These are phyloP conservation scores for Eptatretus atami DNA, from an alignment of 2,797 vertebrate genomes.

Conservation along the genomic window DNA sequence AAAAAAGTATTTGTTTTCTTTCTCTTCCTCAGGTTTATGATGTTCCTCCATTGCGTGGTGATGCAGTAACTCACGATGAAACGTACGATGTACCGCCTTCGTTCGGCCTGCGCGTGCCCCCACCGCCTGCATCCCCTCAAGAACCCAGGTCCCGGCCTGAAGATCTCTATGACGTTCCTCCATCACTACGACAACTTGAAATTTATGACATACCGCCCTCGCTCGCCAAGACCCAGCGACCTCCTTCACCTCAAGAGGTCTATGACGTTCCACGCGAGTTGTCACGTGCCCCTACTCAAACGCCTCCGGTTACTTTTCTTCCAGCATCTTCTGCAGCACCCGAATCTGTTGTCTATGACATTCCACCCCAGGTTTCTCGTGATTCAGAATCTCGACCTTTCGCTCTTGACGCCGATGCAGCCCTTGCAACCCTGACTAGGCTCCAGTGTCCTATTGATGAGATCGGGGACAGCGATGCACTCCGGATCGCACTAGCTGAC, in stretches of 20 bases:
- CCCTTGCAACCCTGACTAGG: not conserved
- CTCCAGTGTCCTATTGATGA: not conserved
- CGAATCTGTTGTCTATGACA: not conserved
- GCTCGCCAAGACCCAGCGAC: not conserved
- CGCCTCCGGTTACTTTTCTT: too few species aligned
- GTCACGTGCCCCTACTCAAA: not conserved
- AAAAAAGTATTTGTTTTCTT: too few species aligned
- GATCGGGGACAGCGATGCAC: not conserved
- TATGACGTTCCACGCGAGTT: slow-evolving; percentile 3
- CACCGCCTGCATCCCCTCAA: not conserved
- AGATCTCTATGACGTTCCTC: slow-evolving; percentile 4
- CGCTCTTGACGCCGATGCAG: not conserved
- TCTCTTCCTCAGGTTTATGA: too few species aligned
- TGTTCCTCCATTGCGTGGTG: too few species aligned
- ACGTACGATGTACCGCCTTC: slow-evolving; percentile 5
- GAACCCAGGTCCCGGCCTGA: slow-evolving; percentile 2
- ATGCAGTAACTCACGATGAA: not conserved
- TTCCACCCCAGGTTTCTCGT: slow-evolving; percentile 1
- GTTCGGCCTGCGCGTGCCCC: not conserved
- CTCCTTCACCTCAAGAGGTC: not conserved
- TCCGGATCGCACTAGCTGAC: too few species aligned
- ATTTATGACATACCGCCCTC: slow-evolving; percentile 5
- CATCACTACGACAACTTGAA: not conserved
- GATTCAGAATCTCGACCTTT: not conserved
- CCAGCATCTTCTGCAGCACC: not conserved